Evolutionary conservation across 2,113 vertebrate species (phyloP).

Genomic region (Carassius carassius): DNA sequence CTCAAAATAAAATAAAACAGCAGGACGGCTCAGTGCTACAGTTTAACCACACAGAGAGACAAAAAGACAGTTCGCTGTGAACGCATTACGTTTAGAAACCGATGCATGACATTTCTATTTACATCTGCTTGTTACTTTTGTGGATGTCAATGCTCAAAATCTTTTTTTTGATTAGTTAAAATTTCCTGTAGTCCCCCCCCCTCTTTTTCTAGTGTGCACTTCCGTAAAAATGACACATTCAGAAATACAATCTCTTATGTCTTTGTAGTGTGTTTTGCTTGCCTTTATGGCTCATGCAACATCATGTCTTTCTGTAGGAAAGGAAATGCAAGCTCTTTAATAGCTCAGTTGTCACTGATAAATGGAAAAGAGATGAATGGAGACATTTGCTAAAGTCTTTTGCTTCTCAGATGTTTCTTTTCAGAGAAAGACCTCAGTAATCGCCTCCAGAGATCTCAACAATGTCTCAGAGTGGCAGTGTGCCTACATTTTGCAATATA

Average conservation of each 20-base stretch:
- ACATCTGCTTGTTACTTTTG: background rate
- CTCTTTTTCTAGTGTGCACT: background rate
- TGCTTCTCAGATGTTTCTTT: background rate
- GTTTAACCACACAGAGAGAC: constrained; percentile 31
- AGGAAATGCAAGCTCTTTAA: background rate
- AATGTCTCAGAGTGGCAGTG: too few relatives aligned
- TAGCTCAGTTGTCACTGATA: background rate
- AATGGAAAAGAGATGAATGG: background rate
- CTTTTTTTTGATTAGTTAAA: background rate
- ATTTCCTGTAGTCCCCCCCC: background rate
- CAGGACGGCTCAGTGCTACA: constrained; percentile 3
- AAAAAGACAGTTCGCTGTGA: background rate
- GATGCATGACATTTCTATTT: background rate
- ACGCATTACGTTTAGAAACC: background rate
- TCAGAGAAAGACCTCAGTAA: background rate
- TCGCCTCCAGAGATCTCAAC: background rate
- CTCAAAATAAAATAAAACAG: constrained; percentile 26
- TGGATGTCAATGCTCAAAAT: too few relatives aligned
- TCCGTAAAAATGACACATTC: background rate
- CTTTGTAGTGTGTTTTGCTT: background rate
- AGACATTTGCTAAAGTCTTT: background rate
- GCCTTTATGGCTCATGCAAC: too few relatives aligned
- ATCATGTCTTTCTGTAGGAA: background rate
- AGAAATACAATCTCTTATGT: background rate
- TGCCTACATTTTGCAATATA: background rate